Evolutionary conservation across 1,140 invertebrate genomes (phyloP), one percentile per base, ranked within the genome.

Genomic region (Rhyacophila brunnea): DNA sequence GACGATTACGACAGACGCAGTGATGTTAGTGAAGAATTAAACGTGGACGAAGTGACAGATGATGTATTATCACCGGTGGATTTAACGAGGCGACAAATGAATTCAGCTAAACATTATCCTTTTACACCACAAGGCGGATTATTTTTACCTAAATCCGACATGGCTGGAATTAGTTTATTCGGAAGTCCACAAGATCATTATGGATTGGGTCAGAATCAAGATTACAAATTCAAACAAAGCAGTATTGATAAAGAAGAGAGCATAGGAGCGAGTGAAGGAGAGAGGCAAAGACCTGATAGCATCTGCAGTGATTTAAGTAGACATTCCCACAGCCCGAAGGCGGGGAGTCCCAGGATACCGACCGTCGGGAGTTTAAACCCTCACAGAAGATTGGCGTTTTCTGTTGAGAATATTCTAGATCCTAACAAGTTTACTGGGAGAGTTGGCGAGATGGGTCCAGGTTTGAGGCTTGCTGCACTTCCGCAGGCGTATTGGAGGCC

Each of bases 381-480:
- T 35, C 70, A 74, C 50, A 67, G 80, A 67, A 77, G 84, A 43
- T 74, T 92, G 46, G 88, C 90, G 0, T 95, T 95, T 73, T 93
- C 91, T 2, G 92, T 95, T 4, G 92, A 95, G 74, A 94, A 95
- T 71, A 95, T 95, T 53, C 75, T 95, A 28, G 91, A 94, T 71
- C 92, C 92, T 0, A 93, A 87, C 58, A 94, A 94, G 73, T 94
- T 95, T 70, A 93, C 90, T 6, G 91, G 91, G 2, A 74, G 72
- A 43, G 11, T 14, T 6, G 53, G 51, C 11, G 60, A 62, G 14
- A 44, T 34, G n/a, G 51, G 35, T 38, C 44, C 54, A 4, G 54
- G 51, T 7, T 34, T 64, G 67, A 68, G 36, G 67, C 71, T 67
- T 71, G 36, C 71, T 71, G 15, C 51, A 4, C 53, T 77, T 70